Conservation (phyloP, 2,113 vertebrate species). For the Tricholaema leucomelas region DNA sequence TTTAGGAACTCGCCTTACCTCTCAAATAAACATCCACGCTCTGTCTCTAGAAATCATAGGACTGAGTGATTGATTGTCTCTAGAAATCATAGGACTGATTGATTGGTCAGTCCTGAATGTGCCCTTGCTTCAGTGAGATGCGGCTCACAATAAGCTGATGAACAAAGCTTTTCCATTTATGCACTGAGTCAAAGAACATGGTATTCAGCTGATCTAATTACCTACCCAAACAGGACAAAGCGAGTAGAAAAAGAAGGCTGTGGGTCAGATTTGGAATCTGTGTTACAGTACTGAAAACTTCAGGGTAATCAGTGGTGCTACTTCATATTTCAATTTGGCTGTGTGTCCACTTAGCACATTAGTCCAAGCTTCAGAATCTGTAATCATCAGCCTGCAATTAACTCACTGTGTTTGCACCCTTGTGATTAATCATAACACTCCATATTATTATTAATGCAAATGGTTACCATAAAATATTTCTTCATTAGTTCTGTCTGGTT, state of each 20-base stretch:
- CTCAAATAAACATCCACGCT: neutral
- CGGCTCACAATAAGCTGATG: neutral
- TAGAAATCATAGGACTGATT: neutral
- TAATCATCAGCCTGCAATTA: constrained; percentile 48
- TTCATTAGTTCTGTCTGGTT: constrained; percentile 59
- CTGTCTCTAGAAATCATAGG: neutral
- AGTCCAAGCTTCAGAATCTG: neutral
- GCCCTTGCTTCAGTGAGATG: neutral
- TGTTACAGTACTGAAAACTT: neutral
- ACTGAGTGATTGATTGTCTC: constrained; percentile 11
- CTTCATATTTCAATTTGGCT: constrained; percentile 5
- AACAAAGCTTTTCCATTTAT: constrained; percentile 16
- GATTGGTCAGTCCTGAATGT: constrained; percentile 8
- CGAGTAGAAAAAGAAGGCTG: neutral
- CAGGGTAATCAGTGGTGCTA: neutral
- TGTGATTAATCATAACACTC: constrained; percentile 41
- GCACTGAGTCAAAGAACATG: neutral
- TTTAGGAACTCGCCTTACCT: neutral
- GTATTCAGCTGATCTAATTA: constrained; percentile 32
- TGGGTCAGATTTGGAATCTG: neutral
- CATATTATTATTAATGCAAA: constrained; percentile 12
- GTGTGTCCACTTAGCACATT: neutral
- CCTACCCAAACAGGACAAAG: constrained; percentile 13
- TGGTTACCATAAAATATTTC: constrained; percentile 14
- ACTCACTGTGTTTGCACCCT: neutral